A percentile compares a stretch with the other conserved stretches of the same genome.
Evolutionary conservation across 2,888 invertebrate genomes (phyloP).

Genomic region (Stenichneumon culpator): DNA sequence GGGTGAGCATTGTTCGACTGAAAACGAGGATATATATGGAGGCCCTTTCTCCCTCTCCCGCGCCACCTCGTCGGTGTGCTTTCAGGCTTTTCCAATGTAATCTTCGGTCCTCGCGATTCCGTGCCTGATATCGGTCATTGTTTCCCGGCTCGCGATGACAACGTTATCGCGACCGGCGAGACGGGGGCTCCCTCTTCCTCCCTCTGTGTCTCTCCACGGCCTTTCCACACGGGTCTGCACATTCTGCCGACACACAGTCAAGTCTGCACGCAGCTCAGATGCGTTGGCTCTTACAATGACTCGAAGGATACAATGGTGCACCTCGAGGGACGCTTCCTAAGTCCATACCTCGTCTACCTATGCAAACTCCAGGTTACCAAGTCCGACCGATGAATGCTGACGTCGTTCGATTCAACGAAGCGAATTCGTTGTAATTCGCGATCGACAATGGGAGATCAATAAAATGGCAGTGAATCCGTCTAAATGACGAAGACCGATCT

Average conservation of each 20-base stretch:
- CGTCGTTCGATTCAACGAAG: constrained; percentile 4
- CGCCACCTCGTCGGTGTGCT: constrained; percentile 51
- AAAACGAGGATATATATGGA: constrained; percentile 34
- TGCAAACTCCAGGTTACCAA: neutral
- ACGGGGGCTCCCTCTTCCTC: neutral
- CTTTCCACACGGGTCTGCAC: constrained; percentile 35
- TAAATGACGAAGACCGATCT: neutral
- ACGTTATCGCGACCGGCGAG: constrained; percentile 64
- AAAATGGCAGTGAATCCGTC: neutral
- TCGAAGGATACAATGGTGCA: constrained; percentile 43
- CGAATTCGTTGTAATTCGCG: neutral
- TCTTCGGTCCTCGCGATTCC: constrained; percentile 65
- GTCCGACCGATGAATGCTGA: constrained; percentile 33
- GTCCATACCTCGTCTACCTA: constrained; percentile 37
- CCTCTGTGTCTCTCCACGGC: constrained; percentile 15
- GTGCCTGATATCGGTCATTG: constrained; percentile 69
- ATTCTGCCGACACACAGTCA: neutral
- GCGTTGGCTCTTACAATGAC: constrained; percentile 55
- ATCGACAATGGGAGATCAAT: neutral
- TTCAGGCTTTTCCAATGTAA: constrained; percentile 69
- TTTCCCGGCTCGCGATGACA: constrained; percentile 68
- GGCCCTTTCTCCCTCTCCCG: constrained; percentile 29
- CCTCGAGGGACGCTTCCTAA: constrained; percentile 31
- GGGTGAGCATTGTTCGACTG: constrained; percentile 54
- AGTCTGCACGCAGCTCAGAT: constrained; percentile 5